phyloP scores from a whole-genome alignment of 2,113 vertebrate species.

The Hystrix brachyura region DNA sequence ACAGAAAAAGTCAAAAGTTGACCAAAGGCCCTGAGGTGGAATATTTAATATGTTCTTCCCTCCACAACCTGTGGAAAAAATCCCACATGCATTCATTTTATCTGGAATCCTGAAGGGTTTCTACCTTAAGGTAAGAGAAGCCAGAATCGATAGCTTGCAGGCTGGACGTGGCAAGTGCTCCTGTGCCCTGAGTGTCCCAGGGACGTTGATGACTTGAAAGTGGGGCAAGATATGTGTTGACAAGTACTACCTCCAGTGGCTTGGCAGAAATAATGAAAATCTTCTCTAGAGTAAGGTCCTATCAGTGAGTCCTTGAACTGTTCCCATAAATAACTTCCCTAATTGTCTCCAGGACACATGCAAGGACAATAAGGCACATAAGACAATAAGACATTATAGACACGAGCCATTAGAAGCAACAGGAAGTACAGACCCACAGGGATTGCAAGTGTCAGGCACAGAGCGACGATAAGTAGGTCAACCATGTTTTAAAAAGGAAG shows the following conservation, averaged over 20 bases:
- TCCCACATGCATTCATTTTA: neutral
- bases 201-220: neutral
- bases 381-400: neutral
- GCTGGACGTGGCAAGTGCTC: neutral
- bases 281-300: neutral
- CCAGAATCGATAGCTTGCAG: neutral
- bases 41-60: neutral
- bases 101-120: neutral
- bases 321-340: neutral
- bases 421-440: neutral
- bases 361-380: neutral
- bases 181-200: neutral
- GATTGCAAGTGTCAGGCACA: no score
- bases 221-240: no score
- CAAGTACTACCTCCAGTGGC: neutral
- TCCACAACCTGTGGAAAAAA: neutral
- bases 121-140: neutral
- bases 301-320: neutral
- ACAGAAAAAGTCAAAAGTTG: neutral
- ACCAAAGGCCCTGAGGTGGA: neutral
- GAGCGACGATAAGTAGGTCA: neutral
- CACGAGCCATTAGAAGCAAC: neutral
- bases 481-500: neutral
- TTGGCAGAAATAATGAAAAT: neutral
- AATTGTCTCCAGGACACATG: neutral